Conservation (phyloP, 2,797 vertebrate species). For the Hydrocynus forskahlii region DNA sequence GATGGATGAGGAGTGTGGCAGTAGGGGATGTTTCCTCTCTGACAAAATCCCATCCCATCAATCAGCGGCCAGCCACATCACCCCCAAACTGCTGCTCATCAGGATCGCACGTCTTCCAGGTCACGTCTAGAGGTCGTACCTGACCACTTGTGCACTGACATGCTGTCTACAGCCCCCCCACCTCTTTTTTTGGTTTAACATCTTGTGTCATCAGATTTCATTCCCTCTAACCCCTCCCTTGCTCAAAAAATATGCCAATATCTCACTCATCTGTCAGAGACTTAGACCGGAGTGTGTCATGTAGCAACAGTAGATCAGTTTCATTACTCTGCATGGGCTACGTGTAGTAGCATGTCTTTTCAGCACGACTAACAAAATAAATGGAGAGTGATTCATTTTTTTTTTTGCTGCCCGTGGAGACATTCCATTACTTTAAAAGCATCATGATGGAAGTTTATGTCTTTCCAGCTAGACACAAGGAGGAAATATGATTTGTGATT, state of each 20-base stretch:
- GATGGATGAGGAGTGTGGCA: slow-evolving; percentile 54
- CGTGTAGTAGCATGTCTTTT: slow-evolving; percentile 40
- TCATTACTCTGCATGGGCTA: slow-evolving; percentile 11
- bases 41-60: slow-evolving; percentile 45
- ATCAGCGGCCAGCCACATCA: slow-evolving; percentile 35
- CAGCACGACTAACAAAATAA: slow-evolving; percentile 25
- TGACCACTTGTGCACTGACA: slow-evolving; percentile 9
- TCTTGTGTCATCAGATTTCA: slow-evolving; percentile 34
- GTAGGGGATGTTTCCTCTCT: slow-evolving; percentile 46
- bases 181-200: background rate
- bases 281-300: slow-evolving; percentile 3
- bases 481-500: slow-evolving; percentile 27
- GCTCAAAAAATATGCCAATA: slow-evolving; percentile 43
- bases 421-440: slow-evolving; percentile 34
- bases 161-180: too few relatives aligned
- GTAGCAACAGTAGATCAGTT: slow-evolving; percentile 18
- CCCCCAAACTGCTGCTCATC: slow-evolving; percentile 20
- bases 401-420: slow-evolving; percentile 35
- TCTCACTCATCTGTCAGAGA: slow-evolving; percentile 39
- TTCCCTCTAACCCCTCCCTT: background rate
- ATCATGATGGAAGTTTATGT: slow-evolving; percentile 19
- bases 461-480: slow-evolving; percentile 10
- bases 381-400: slow-evolving; percentile 29
- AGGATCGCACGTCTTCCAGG: slow-evolving; percentile 36
- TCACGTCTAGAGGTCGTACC: slow-evolving; percentile 13